Conservation (phyloP, 2,797 vertebrate species). For the Spinus pinus region DNA sequence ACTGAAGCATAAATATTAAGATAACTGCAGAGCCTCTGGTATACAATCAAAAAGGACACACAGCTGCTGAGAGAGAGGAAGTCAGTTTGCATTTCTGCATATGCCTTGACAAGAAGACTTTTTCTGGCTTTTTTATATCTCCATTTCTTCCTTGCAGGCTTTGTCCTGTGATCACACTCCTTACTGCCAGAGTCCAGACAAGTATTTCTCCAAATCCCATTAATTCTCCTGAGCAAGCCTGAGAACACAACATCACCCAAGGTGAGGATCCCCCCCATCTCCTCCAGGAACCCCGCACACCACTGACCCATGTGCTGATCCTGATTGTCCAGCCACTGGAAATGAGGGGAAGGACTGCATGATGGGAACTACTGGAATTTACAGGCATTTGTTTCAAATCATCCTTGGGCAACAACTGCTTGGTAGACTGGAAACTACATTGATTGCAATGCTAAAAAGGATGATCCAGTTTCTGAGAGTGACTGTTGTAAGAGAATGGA, state of each 20-base stretch:
- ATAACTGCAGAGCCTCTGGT: not conserved
- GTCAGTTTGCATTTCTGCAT: not conserved
- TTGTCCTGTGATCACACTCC: not conserved
- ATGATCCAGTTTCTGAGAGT: not conserved
- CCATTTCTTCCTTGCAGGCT: not conserved
- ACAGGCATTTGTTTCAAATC: not conserved
- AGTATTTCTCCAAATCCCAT: not conserved
- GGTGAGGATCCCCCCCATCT: not conserved
- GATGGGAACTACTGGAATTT: not conserved
- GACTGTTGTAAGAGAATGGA: not conserved
- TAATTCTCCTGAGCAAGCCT: not conserved
- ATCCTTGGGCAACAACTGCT: not conserved
- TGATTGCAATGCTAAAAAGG: not conserved
- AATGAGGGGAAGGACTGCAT: not conserved
- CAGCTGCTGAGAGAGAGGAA: not conserved
- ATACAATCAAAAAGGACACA: not conserved
- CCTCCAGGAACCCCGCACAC: fast-evolving
- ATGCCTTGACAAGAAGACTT: not conserved
- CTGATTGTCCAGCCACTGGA: not conserved
- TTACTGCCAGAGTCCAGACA: not conserved
- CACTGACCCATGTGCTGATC: fast-evolving
- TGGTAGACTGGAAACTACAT: not conserved
- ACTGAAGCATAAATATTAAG: not conserved
- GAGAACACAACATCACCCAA: not conserved
- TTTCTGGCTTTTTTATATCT: not conserved